phyloP scores from a whole-genome alignment of 2,888 invertebrate species.

The Stenolophus ochropezus region DNA sequence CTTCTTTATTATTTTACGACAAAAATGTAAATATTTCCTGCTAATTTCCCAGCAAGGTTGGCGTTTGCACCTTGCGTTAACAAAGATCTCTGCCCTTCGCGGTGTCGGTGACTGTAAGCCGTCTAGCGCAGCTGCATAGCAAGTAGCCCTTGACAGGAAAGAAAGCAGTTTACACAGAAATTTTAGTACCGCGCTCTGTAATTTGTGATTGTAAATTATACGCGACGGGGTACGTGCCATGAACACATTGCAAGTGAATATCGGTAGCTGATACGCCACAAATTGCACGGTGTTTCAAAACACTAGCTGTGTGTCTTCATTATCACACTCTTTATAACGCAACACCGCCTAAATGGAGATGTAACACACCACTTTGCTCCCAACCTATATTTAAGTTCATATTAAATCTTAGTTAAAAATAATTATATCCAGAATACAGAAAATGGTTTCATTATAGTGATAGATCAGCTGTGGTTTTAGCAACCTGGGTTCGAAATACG shows the following conservation, averaged over 20 bases:
- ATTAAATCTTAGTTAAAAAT: too few species aligned
- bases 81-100: constrained; percentile 2
- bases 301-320: not conserved
- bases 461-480: too few species aligned
- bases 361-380: too few species aligned
- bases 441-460: too few species aligned
- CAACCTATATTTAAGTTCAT: too few species aligned
- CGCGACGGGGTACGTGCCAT: constrained; percentile 4
- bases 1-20: too few species aligned
- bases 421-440: too few species aligned
- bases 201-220: constrained; percentile 54
- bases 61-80: not conserved
- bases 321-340: not conserved
- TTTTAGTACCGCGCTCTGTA: constrained; percentile 40
- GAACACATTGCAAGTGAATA: constrained; percentile 11
- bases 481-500: too few species aligned
- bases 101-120: not conserved
- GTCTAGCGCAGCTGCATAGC: constrained; percentile 30
- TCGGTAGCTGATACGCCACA: constrained; percentile 25
- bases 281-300: not conserved
- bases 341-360: not conserved
- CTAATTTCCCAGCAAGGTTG: too few species aligned
- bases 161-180: constrained; percentile 41
- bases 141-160: constrained; percentile 41
- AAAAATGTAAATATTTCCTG: too few species aligned